Percentiles rank a stretch among this genome's conserved stretches.
phyloP scores from a whole-genome alignment of 2,797 vertebrate species.

The Streptopelia turtur region DNA sequence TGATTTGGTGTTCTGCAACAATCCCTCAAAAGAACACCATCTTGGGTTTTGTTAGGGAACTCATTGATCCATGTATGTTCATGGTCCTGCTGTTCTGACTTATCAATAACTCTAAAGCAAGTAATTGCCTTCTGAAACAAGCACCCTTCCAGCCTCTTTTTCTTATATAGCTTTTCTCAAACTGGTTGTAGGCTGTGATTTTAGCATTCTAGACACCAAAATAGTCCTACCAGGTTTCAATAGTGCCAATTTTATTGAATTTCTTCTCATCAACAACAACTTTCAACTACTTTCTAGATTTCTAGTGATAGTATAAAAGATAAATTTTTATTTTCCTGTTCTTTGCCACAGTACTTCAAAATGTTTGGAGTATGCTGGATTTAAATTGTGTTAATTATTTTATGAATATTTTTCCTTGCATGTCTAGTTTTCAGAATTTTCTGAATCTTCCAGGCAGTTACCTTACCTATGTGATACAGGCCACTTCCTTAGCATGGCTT shows the following conservation, averaged over 20 bases:
- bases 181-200: neutral
- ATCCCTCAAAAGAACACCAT: rapidly evolving
- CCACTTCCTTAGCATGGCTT: neutral
- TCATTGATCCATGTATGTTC: neutral
- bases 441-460: neutral
- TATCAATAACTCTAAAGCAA: constrained; percentile 3
- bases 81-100: constrained; percentile 9
- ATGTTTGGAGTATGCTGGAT: neutral
- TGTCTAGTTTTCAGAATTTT: neutral
- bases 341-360: neutral
- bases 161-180: neutral
- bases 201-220: neutral
- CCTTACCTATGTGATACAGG: neutral
- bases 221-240: neutral
- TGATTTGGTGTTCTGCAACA: neutral
- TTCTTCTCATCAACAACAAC: neutral
- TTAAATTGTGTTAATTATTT: neutral
- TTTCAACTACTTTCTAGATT: neutral
- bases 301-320: neutral
- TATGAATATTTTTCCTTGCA: neutral
- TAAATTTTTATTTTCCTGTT: neutral
- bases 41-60: neutral
- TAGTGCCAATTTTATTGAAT: neutral
- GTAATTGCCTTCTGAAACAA: neutral
- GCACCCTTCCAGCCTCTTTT: neutral